Base-by-base conservation (phyloP, 1,140 invertebrate genomes). In the Onthophagus taurus region DNA sequence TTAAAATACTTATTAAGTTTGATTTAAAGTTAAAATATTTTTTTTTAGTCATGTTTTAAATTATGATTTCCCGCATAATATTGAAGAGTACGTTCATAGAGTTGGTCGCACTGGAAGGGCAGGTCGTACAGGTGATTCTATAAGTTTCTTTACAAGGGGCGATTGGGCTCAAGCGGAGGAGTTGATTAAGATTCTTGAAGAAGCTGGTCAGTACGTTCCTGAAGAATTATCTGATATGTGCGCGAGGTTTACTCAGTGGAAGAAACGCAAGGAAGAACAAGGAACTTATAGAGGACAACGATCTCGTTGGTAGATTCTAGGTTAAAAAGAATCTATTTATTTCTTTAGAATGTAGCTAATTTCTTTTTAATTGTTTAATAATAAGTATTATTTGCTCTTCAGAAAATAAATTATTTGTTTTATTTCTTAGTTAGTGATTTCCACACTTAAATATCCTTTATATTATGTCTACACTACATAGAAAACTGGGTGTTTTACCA, bases 101-200 rank as follows among this genome's bases (percentile, higher is more conserved):
- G 82, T 95, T 34, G 89, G 89, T 0, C 71, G 90, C 47, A 94
- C 89, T 1, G 91, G 91, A 2, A 72, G 90, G 45, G 90, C 90
- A 31, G 89, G 89, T 1, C 72, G 80, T 51, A 82, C 77, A 6
- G 91, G 92, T 0, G 78, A 81, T 53, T 81, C 86, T 11, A 80
- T 91, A 4, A 80, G 78, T 48, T 80, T 82, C 52, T 76, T 98
- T 48, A 87, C 91, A 0, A 71, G 81, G 41, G 66, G 67, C 26
- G 88, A 97, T 67, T 86, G 83, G 80, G 75, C 67, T 20, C 75
- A 85, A 59, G 87, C 89, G 3, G 65, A 70, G 36, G 81, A 89
- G 46, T 65, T 96, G 2, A 87, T 95, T n/a, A 69, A 74, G 45
- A 89, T 96, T 31, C 64, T 95, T 7, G 76, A 82, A 59, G 81